phyloP scores from a whole-genome alignment of 2,113 vertebrate species.

The Glaucomys volans region DNA sequence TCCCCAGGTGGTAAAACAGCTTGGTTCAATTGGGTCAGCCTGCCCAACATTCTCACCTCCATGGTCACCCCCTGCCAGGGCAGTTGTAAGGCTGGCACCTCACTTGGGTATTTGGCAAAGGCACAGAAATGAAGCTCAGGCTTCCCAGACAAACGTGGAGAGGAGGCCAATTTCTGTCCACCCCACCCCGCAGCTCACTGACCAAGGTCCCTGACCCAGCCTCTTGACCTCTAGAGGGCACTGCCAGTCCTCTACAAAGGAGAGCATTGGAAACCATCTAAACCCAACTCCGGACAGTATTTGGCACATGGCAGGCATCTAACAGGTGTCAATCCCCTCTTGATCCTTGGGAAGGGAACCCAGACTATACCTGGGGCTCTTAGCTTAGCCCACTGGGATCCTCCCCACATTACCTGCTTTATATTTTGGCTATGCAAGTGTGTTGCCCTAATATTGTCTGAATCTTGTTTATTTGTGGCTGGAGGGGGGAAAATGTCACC shows the following conservation, averaged over 20 bases:
- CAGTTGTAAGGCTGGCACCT: background rate
- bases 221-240: background rate
- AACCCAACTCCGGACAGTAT: background rate
- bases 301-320: background rate
- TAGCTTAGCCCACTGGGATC: background rate
- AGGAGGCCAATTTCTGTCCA: background rate
- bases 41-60: background rate
- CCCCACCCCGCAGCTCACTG: background rate
- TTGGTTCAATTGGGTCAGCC: background rate
- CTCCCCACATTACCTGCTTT: background rate
- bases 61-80: background rate
- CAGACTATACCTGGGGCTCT: background rate
- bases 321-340: too few species aligned
- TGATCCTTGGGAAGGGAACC: background rate
- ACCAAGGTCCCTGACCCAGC: fast-evolving
- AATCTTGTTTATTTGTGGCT: background rate
- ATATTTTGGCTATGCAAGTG: background rate
- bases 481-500: too few species aligned
- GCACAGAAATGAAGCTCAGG: background rate
- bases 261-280: background rate
- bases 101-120: background rate
- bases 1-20: background rate
- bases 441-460: background rate
- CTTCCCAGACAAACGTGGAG: background rate
- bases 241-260: fast-evolving